These are phyloP conservation scores for Cricetomys ansorgei DNA, from an alignment of 2,113 vertebrate genomes.

Conservation along the genomic window DNA sequence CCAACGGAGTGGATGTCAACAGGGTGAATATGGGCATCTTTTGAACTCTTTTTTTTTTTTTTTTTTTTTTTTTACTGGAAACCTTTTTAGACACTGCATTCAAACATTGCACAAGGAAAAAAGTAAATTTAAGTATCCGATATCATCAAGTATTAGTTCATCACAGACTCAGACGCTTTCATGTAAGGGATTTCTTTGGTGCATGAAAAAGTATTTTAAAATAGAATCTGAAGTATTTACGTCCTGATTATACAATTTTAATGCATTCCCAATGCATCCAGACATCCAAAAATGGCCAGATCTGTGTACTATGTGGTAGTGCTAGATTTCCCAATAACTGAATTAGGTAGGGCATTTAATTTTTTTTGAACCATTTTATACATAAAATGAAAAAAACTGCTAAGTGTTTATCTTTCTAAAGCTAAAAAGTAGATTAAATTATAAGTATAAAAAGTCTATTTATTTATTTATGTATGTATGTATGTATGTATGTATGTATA, in stretches of 20 bases:
- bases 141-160: slow-evolving; percentile 57
- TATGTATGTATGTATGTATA: not conserved
- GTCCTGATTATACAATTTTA: not conserved
- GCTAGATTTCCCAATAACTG: slow-evolving; percentile 25
- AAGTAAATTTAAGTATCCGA: slow-evolving; percentile 57
- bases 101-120: slow-evolving; percentile 58
- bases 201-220: slow-evolving; percentile 56
- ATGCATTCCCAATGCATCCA: slow-evolving; percentile 32
- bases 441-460: slow-evolving; percentile 41
- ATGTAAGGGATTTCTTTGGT: slow-evolving; percentile 56
- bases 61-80: slow-evolving; percentile 55
- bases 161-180: slow-evolving; percentile 54
- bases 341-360: not conserved
- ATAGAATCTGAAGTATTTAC: slow-evolving; percentile 44
- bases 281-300: slow-evolving; percentile 39
- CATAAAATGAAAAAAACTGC: slow-evolving; percentile 13
- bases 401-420: slow-evolving; percentile 51
- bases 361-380: slow-evolving; percentile 22
- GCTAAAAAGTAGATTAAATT: not conserved
- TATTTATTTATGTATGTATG: not conserved
- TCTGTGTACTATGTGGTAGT: not conserved
- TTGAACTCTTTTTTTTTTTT: slow-evolving; percentile 35
- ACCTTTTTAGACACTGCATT: slow-evolving; percentile 46
- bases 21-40: slow-evolving; percentile 45
- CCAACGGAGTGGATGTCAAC: slow-evolving; percentile 65